Conservation (phyloP, 2,888 invertebrate genomes). For the Argyresthia albistria region DNA sequence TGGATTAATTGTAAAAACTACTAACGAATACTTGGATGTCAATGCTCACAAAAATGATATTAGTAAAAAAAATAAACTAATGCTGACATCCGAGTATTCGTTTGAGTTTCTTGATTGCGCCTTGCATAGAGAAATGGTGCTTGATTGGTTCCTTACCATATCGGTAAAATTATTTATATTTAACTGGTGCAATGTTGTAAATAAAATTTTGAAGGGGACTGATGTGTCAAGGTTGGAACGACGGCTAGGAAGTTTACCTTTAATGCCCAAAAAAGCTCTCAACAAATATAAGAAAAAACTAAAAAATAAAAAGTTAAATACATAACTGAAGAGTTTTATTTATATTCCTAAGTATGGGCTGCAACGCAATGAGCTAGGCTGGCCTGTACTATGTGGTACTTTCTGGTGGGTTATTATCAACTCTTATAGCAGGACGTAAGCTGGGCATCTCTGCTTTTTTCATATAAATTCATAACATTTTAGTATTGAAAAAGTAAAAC, state of each 20-base stretch:
- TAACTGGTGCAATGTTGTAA: constrained; percentile 13
- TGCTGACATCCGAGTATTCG: constrained; percentile 10
- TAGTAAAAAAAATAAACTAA: constrained; percentile 9
- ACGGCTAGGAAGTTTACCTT: background rate
- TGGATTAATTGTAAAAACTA: constrained; percentile 9
- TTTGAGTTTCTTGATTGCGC: constrained; percentile 12
- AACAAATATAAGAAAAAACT: background rate
- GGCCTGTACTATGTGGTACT: no score
- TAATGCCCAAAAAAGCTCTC: background rate
- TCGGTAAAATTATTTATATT: constrained; percentile 9
- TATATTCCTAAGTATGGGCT: background rate
- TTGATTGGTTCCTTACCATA: constrained; percentile 8
- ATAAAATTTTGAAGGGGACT: constrained; percentile 11
- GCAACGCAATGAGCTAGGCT: no score
- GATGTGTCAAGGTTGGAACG: constrained; percentile 7
- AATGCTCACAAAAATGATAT: constrained; percentile 2
- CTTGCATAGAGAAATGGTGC: constrained; percentile 7
- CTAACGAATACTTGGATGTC: constrained; percentile 15
- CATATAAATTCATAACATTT: no score
- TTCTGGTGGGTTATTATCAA: no score
- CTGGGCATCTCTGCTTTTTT: no score
- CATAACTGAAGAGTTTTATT: background rate
- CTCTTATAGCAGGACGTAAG: no score
- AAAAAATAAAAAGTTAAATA: background rate
- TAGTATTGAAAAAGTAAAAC: no score